phyloP scores from a whole-genome alignment of 2,113 vertebrate species.

The Caranx melampygus region DNA sequence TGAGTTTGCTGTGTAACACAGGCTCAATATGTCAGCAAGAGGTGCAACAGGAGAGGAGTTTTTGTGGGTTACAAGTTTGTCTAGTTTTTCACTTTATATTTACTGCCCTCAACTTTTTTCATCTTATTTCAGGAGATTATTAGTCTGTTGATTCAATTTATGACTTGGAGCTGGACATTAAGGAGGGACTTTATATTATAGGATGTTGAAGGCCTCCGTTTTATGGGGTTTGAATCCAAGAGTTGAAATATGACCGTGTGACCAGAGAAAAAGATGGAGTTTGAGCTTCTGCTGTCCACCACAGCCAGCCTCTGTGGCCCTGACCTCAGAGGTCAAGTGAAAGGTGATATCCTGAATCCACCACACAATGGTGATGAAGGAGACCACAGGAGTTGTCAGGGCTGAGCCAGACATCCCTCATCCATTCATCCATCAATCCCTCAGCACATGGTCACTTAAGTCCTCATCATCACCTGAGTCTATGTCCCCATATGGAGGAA shows the following conservation, averaged over 20 bases:
- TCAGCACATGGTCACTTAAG: slow-evolving; percentile 38
- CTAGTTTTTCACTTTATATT: too few relatives aligned
- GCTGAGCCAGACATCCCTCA: slow-evolving; percentile 18
- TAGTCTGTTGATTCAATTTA: background rate
- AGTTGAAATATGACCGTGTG: background rate
- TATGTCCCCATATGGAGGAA: background rate
- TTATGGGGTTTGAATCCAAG: background rate
- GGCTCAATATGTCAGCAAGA: too few relatives aligned
- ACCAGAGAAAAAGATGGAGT: background rate
- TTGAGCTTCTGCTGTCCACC: background rate
- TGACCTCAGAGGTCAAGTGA: slow-evolving; percentile 51
- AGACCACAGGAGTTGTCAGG: slow-evolving; percentile 44
- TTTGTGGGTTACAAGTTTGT: too few relatives aligned
- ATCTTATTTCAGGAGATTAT: too few relatives aligned
- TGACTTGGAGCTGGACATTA: background rate
- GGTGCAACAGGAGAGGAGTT: too few relatives aligned
- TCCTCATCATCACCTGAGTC: slow-evolving; percentile 32
- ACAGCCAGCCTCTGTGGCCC: background rate
- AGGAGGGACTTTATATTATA: too few relatives aligned
- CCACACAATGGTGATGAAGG: slow-evolving; percentile 12
- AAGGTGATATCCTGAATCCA: slow-evolving; percentile 39
- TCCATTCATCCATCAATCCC: background rate
- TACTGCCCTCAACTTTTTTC: too few relatives aligned
- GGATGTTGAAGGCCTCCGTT: background rate
- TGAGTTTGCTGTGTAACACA: too few relatives aligned